These are phyloP conservation scores for Parelbella ahira DNA, from an alignment of 2,888 invertebrate genomes.

Conservation along the genomic window DNA sequence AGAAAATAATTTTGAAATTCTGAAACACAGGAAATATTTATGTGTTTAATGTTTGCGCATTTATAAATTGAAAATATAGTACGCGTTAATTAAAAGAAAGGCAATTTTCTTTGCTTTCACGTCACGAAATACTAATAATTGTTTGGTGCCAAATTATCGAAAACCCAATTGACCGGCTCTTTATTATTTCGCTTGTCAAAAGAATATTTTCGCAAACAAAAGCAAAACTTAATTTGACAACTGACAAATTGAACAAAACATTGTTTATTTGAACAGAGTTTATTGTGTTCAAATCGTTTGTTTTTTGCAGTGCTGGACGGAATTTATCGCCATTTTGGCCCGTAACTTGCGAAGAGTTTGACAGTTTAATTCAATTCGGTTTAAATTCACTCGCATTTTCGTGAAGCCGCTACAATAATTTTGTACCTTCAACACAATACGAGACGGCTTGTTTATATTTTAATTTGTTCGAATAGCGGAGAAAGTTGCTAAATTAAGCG, in stretches of 20 bases:
- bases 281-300: slow-evolving; percentile 28
- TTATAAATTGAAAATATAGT: no score
- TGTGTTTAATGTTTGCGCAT: no score
- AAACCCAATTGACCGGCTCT: slow-evolving; percentile 5
- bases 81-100: no score
- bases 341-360: slow-evolving; percentile 29
- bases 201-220: slow-evolving; percentile 32
- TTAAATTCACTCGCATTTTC: slow-evolving; percentile 29
- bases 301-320: slow-evolving; percentile 30
- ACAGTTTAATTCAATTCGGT: slow-evolving; percentile 31
- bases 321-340: slow-evolving; percentile 33
- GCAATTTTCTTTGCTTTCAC: no score
- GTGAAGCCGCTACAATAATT: slow-evolving; percentile 29
- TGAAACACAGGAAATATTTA: no score
- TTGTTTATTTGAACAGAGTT: slow-evolving; percentile 31
- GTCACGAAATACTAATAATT: not conserved
- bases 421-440: slow-evolving; percentile 35
- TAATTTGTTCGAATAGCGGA: no score
- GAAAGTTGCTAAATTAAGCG: no score
- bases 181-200: slow-evolving; percentile 16
- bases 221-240: slow-evolving; percentile 37
- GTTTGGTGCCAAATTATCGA: slow-evolving; percentile 12
- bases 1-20: no score
- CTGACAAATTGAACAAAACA: slow-evolving; percentile 40
- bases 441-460: slow-evolving; percentile 48